phyloP scores from a whole-genome alignment of 2,113 vertebrate species.

The Suncus etruscus region DNA sequence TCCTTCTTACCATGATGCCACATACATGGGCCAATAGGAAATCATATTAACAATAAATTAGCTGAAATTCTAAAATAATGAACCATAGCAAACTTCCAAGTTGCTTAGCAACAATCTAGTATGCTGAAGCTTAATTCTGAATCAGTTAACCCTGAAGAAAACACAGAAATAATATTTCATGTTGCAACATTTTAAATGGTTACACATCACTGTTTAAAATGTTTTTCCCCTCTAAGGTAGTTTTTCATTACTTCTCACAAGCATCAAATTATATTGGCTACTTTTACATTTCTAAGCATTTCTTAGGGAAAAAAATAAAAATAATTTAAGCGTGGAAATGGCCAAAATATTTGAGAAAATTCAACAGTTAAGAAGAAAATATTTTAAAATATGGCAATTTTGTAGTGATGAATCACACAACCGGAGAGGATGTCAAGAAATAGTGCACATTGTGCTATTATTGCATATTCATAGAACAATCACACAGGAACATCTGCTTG shows the following conservation, averaged over 20 bases:
- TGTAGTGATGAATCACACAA: background rate
- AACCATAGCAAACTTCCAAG: slow-evolving; percentile 76
- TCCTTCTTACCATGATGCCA: slow-evolving; percentile 53
- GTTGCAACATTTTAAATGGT: background rate
- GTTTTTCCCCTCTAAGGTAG: background rate
- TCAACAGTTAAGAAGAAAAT: slow-evolving; percentile 35
- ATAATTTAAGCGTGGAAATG: background rate
- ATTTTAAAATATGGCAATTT: slow-evolving; percentile 32
- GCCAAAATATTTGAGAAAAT: slow-evolving; percentile 36
- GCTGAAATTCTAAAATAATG: slow-evolving; percentile 70
- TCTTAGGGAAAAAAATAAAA: slow-evolving; percentile 29
- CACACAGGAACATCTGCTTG: background rate
- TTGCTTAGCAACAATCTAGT: slow-evolving; percentile 85
- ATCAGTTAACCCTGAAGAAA: slow-evolving; percentile 80
- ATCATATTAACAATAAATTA: slow-evolving; percentile 83
- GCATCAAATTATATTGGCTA: slow-evolving; percentile 19
- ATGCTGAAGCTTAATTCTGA: slow-evolving; percentile 64
- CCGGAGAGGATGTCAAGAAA: background rate
- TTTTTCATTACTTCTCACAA: slow-evolving; percentile 52
- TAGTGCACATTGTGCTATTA: background rate
- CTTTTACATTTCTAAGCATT: slow-evolving; percentile 33
- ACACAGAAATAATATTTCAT: slow-evolving; percentile 59
- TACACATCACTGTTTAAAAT: background rate
- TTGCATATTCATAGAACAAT: background rate
- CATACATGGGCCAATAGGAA: slow-evolving; percentile 68